phyloP scores from a whole-genome alignment of 2,113 vertebrate species.

The Spheniscus mendiculus region DNA sequence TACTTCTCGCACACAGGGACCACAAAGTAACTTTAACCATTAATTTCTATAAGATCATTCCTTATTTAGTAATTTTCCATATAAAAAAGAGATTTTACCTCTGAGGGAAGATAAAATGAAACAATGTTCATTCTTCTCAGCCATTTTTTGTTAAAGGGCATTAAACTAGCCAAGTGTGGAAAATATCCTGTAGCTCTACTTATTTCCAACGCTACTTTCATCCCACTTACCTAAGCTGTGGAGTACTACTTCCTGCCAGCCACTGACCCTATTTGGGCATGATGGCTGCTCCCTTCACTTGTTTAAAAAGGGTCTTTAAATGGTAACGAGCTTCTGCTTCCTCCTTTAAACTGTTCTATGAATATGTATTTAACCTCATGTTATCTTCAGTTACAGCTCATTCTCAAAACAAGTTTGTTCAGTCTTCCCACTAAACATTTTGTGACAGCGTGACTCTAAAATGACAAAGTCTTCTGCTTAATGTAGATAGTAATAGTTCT shows the following conservation, averaged over 20 bases:
- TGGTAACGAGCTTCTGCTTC: neutral
- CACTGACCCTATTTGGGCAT: neutral
- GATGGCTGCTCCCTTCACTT: neutral
- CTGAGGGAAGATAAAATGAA: neutral
- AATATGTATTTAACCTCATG: neutral
- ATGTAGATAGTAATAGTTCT: neutral
- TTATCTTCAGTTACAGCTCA: neutral
- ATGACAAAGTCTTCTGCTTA: neutral
- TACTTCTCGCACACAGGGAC: neutral
- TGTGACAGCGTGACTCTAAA: neutral
- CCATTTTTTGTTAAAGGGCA: neutral
- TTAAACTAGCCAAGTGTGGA: neutral
- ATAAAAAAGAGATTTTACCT: neutral
- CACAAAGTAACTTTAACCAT: neutral
- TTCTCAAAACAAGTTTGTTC: neutral
- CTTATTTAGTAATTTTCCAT: neutral
- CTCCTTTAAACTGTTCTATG: neutral
- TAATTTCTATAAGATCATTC: neutral
- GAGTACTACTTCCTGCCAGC: neutral
- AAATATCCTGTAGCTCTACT: neutral
- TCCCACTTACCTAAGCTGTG: neutral
- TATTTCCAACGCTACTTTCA: neutral
- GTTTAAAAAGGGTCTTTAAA: neutral
- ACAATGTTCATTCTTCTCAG: neutral
- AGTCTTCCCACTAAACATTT: neutral